Base-by-base conservation (phyloP, 1,140 invertebrate species). In the Lucilia cuprina region DNA sequence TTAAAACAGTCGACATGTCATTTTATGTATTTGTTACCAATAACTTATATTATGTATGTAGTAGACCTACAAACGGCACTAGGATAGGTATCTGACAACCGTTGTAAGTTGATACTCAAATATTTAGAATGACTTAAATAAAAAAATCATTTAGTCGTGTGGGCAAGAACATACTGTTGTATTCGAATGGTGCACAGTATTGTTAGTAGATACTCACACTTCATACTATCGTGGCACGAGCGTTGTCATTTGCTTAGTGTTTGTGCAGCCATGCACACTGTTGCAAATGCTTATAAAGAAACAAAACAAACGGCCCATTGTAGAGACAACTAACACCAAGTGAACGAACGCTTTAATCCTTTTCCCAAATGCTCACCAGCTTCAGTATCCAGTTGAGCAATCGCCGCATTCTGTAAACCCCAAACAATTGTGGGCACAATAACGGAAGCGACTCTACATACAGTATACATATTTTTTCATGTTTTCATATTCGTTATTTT, bases 191-290 rank as follows among this genome's bases (percentile, higher is more conserved):
- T 10, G 10, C 41, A 41, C 41, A 41, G 41, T 41, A 41, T 41
- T 70, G 19, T n/a, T 4, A 10, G 60, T 70, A 70, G 60, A 70
- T 5, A 9, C 60, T 70, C 21, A 70, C 19, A 21, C 65, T 25
- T 21, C 21, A 2, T 5, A 7, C 10, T 70, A 7, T 9, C 65
- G n/a, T 70, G 65, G n/a, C 21, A 21, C 21, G 8, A 70, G n/a
- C 65, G 77, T 4, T 50, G 47, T 80, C 77, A 50, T 50, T 50
- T 50, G 77, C 34, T 80, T 49, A 80, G 77, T 80, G 77, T 80
- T 80, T 80, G 77, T 49, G 77, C 77, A 80, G 47, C 77, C 77
- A 80, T 80, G 77, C 21, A 49, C 19, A 70, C n/a, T 70, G 19
- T n/a, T 21, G 65, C 65, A 70, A 70, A 70, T 9, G 21, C 65